Evolutionary conservation across 2,113 vertebrate genomes (phyloP).

Genomic region (Seriola dumerili): DNA sequence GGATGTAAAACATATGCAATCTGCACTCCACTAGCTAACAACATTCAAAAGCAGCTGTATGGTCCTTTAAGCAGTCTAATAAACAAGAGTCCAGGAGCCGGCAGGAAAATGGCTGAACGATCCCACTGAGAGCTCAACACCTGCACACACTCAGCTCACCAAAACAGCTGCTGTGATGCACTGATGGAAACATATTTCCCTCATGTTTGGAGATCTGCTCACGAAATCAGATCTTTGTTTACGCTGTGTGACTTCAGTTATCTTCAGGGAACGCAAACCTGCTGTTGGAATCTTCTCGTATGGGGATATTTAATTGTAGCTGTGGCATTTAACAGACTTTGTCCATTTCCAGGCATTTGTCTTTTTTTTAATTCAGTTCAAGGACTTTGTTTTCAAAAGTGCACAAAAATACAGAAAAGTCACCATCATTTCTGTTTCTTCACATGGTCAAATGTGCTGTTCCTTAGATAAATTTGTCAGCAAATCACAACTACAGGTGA

Average conservation of each 20-base stretch:
- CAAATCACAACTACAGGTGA: neutral
- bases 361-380: no score
- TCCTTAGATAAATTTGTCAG: no score
- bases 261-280: neutral
- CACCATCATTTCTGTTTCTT: neutral
- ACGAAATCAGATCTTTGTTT: neutral
- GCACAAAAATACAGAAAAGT: no score
- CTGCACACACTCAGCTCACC: slow-evolving; percentile 51
- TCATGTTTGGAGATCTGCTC: neutral
- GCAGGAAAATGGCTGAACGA: slow-evolving; percentile 45
- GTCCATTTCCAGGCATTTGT: no score
- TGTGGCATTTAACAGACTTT: no score
- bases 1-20: slow-evolving; percentile 20
- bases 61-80: slow-evolving; percentile 43
- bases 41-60: slow-evolving; percentile 31
- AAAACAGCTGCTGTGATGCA: slow-evolving; percentile 32
- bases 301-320: no score
- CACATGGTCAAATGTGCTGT: no score
- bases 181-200: neutral
- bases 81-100: slow-evolving; percentile 37
- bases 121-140: slow-evolving; percentile 48
- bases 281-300: neutral
- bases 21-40: slow-evolving; percentile 31
- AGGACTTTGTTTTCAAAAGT: no score
- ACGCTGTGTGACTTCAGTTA: neutral